phyloP scores from a whole-genome alignment of 2,888 invertebrate species.

The Toxonevra muliebris region DNA sequence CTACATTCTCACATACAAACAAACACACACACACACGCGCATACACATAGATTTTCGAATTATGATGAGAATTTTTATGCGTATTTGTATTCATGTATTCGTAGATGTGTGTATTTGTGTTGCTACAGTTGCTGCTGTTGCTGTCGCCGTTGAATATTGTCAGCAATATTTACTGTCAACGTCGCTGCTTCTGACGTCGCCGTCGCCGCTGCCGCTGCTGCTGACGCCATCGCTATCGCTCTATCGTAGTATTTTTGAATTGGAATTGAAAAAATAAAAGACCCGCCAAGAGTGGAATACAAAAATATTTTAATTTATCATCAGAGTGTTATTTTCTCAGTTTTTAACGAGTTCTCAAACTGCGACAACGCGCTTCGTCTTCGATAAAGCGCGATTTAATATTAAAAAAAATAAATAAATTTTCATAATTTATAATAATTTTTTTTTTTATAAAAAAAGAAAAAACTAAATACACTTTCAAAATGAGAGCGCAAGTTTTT shows the following conservation, averaged over 20 bases:
- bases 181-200: constrained; percentile 3
- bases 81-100: too few relatives aligned
- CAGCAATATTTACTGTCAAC: neutral
- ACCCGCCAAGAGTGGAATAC: constrained; percentile 23
- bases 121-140: constrained; percentile 6
- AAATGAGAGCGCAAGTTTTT: constrained; percentile 56
- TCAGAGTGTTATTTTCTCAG: constrained; percentile 39
- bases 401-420: neutral
- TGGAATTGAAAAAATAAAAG: constrained; percentile 9
- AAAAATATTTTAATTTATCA: constrained; percentile 26
- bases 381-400: constrained; percentile 4
- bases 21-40: too few relatives aligned
- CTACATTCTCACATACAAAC: too few relatives aligned
- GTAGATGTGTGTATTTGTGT: too few relatives aligned
- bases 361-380: constrained; percentile 44
- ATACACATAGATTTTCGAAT: too few relatives aligned
- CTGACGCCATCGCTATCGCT: constrained; percentile 21
- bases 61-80: too few relatives aligned
- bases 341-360: constrained; percentile 48
- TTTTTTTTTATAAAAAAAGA: constrained; percentile 5
- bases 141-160: constrained; percentile 2
- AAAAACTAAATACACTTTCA: constrained; percentile 17
- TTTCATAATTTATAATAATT: constrained; percentile 15
- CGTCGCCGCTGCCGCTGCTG: constrained; percentile 3
- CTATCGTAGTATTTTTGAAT: constrained; percentile 13